Conservation (phyloP, 1,140 invertebrate genomes). For the Drosophila melanogaster region DNA sequence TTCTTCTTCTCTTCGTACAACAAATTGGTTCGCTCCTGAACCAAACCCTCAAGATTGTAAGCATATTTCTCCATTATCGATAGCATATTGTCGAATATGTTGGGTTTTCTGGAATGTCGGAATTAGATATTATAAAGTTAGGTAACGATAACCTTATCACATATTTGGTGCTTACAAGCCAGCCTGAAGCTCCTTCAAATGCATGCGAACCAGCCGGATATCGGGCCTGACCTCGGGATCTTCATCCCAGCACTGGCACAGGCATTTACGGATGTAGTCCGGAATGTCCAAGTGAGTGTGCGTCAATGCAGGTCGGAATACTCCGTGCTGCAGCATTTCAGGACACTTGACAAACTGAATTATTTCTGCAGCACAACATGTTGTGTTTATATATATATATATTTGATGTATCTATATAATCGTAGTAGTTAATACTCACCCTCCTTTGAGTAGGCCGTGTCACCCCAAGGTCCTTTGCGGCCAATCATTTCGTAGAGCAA, state of each 20-base stretch:
- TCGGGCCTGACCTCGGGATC: conserved; percentile 94
- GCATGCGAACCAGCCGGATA: conserved; percentile 89
- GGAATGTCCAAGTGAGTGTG: conserved; percentile 94
- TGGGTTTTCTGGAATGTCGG: conserved; percentile 89
- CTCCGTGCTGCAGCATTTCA: conserved; percentile 89
- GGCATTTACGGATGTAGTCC: conserved; percentile 94
- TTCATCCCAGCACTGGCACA: conserved; percentile 94
- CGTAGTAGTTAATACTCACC: conserved; percentile 83
- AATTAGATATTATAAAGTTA: neutral
- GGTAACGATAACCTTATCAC: neutral
- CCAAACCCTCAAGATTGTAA: conserved; percentile 95
- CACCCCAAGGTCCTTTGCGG: conserved; percentile 93
- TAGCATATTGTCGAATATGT: conserved; percentile 98
- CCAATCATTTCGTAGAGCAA: conserved; percentile 96
- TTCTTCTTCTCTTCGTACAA: conserved; percentile 97
- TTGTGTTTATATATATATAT: no score
- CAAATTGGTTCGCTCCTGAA: conserved; percentile 94
- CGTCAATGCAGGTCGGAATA: conserved; percentile 92
- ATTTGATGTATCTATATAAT: no score
- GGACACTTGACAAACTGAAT: conserved; percentile 95
- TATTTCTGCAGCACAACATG: conserved; percentile 87
- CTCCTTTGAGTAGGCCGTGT: conserved; percentile 86
- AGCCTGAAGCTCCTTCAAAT: conserved; percentile 91
- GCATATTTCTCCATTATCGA: conserved; percentile 98
- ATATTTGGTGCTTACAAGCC: conserved; percentile 87